These are phyloP conservation scores for Lytechinus variegatus DNA, from an alignment of 35 echinoderm and acorn worm species.

Conservation along the genomic window DNA sequence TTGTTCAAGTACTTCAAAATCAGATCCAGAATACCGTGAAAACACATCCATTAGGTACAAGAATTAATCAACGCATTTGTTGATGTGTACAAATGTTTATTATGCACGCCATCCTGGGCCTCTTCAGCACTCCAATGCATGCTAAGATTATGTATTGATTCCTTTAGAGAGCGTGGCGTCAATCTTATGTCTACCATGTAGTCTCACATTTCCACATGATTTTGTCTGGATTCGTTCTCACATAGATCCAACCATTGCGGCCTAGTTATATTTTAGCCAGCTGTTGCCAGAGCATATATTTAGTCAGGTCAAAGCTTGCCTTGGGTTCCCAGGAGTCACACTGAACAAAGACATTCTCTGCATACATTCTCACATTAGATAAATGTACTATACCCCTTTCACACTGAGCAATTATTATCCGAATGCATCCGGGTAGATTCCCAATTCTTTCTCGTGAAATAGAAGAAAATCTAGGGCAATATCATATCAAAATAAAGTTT, in stretches of 20 bases:
- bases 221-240: background rate
- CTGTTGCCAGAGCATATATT: background rate
- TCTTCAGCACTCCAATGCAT: background rate
- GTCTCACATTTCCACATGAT: background rate
- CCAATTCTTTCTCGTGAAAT: too few species aligned
- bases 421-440: too few species aligned
- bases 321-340: background rate
- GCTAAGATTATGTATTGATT: background rate
- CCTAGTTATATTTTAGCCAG: background rate
- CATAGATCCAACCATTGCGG: background rate
- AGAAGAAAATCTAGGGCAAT: too few species aligned
- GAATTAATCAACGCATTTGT: background rate
- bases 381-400: too few species aligned
- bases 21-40: too few species aligned
- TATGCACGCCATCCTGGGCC: background rate
- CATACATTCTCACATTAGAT: too few species aligned
- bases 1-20: too few species aligned
- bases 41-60: too few species aligned
- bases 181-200: background rate
- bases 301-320: background rate
- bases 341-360: background rate
- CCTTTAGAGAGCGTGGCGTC: background rate
- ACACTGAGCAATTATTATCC: too few species aligned
- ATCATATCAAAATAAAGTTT: too few species aligned
- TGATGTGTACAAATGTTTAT: background rate